Evolutionary conservation across 2,113 vertebrate species (phyloP).

Genomic region (Dissostichus mawsoni): DNA sequence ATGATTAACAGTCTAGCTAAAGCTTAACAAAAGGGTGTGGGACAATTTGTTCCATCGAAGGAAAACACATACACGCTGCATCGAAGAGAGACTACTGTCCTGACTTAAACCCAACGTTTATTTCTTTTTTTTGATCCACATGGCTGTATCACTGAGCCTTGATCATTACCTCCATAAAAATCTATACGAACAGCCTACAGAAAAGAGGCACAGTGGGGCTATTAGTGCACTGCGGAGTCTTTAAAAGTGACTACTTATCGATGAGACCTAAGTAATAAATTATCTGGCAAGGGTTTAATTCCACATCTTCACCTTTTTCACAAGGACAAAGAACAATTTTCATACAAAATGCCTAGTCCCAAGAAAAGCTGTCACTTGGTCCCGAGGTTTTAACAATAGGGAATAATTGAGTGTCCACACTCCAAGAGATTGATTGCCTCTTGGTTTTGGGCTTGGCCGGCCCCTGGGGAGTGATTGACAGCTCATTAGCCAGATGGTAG

Average conservation of each 20-base stretch:
- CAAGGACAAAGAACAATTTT: conserved; percentile 30
- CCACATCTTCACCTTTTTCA: conserved; percentile 8
- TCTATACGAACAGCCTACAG: conserved; percentile 12
- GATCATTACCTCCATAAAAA: conserved; percentile 30
- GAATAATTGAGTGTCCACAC: conserved; percentile 67
- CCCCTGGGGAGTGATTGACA: conserved; percentile 74
- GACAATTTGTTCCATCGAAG: conserved; percentile 37
- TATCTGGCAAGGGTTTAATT: conserved; percentile 4
- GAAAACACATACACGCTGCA: conserved; percentile 8
- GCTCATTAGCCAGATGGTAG: conserved; percentile 81
- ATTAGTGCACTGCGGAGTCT: conserved; percentile 22
- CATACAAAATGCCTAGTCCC: neutral
- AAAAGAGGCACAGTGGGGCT: conserved; percentile 15
- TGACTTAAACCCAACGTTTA: conserved; percentile 7
- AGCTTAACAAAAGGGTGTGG: conserved; percentile 58
- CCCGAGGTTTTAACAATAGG: conserved; percentile 57
- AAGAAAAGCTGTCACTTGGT: conserved; percentile 40
- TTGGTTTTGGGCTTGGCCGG: conserved; percentile 61
- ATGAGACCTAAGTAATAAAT: conserved; percentile 19
- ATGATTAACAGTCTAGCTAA: conserved; percentile 48
- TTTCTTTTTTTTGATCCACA: conserved; percentile 12
- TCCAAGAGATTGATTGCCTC: conserved; percentile 71
- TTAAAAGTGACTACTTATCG: conserved; percentile 32
- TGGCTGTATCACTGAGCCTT: conserved; percentile 2
- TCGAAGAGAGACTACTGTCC: neutral